Evolutionary conservation across 64 coral and sea anemone genomes (phyloP).

Genomic region (Montipora capricornis): DNA sequence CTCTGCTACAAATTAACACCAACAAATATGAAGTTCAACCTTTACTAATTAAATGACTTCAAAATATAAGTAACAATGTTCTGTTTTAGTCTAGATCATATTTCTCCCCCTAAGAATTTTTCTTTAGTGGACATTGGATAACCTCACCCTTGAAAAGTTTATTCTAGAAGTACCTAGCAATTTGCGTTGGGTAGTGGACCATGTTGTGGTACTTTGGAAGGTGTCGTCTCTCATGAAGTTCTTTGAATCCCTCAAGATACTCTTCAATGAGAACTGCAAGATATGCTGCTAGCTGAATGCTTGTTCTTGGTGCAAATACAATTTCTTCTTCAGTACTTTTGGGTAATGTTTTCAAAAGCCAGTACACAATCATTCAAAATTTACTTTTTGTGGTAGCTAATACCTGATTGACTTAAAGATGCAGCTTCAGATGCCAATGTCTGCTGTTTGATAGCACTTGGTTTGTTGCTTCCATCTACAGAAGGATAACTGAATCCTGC

Average conservation of each 20-base stretch:
- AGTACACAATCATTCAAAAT: too few relatives aligned
- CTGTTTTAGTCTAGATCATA: too few relatives aligned
- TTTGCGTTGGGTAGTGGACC: conserved; percentile 71
- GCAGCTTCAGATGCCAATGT: conserved; percentile 24
- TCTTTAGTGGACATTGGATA: too few relatives aligned
- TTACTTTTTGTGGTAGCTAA: too few relatives aligned
- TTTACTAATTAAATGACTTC: too few relatives aligned
- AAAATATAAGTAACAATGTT: too few relatives aligned
- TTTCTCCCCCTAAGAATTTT: too few relatives aligned
- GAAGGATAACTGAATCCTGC: conserved; percentile 14
- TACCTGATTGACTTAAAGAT: conserved; percentile 60
- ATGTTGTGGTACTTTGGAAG: conserved; percentile 75
- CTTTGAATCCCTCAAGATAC: conserved; percentile 51
- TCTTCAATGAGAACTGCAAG: conserved; percentile 67
- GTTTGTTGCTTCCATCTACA: conserved; percentile 40
- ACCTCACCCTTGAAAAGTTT: too few relatives aligned
- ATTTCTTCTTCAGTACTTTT: conserved; percentile 30
- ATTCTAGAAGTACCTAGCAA: conserved; percentile 36
- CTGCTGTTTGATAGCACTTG: conserved; percentile 49
- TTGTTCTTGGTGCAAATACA: conserved; percentile 58
- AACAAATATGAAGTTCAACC: too few relatives aligned
- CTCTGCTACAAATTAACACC: too few relatives aligned
- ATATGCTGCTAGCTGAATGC: conserved; percentile 53
- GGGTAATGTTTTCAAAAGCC: too few relatives aligned
- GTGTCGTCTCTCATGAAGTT: conserved; percentile 4